Conservation (phyloP, 2,888 invertebrate species). For the Allygus modestus region DNA sequence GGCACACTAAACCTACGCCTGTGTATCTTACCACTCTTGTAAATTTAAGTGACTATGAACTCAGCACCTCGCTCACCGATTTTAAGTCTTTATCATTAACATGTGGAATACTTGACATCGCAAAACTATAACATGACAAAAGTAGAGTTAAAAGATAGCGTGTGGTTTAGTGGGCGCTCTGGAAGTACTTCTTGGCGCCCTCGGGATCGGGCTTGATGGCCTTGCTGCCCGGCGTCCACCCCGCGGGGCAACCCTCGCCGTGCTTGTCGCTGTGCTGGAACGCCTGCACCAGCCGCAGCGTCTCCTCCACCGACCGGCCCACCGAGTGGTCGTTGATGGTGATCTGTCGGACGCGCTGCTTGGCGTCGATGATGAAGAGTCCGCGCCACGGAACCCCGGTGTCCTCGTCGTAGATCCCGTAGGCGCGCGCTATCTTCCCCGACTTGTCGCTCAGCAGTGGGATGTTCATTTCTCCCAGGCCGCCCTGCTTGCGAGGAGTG, state of each 20-base stretch:
- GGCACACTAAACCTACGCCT: too few species aligned
- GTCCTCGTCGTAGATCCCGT: slow-evolving; percentile 94
- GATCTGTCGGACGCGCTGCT: slow-evolving; percentile 93
- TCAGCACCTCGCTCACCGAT: too few species aligned
- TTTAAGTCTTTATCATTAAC: too few species aligned
- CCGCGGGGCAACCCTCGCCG: slow-evolving; percentile 95
- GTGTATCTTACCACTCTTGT: too few species aligned
- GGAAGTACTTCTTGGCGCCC: too few species aligned
- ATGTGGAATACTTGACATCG: too few species aligned
- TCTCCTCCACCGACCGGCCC: slow-evolving; percentile 95
- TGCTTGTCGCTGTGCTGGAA: slow-evolving; percentile 94
- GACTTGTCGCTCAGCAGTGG: slow-evolving; percentile 97
- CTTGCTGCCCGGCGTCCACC: slow-evolving; percentile 95
- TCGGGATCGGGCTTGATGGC: slow-evolving; percentile 97
- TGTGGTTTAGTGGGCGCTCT: too few species aligned
- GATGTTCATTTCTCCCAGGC: slow-evolving; percentile 91
- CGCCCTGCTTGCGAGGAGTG: slow-evolving; percentile 94
- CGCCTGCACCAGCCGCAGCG: slow-evolving; percentile 95
- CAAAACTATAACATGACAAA: too few species aligned
- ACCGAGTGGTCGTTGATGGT: slow-evolving; percentile 90
- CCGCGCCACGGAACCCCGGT: slow-evolving; percentile 96
- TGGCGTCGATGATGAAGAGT: slow-evolving; percentile 95
- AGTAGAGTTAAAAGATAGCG: too few species aligned
- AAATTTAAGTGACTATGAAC: too few species aligned
- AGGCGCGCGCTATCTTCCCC: slow-evolving; percentile 85